Percentiles rank a stretch among this genome's conserved stretches.
phyloP scores from a whole-genome alignment of 2,113 vertebrate genomes.

The Aegotheles bennettii region DNA sequence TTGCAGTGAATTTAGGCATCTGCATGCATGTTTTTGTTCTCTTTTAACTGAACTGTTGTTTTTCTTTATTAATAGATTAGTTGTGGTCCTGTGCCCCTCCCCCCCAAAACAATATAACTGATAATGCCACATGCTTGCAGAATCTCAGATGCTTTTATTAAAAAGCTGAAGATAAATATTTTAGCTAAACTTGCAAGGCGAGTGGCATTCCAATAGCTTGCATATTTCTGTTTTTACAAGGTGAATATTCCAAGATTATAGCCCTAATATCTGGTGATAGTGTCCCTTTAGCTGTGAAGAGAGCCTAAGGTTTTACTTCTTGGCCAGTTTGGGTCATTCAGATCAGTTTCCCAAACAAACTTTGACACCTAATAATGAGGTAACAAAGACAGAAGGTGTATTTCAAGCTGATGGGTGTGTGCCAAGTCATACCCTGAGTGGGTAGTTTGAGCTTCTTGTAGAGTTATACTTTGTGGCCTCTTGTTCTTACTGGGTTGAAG shows the following conservation, averaged over 20 bases:
- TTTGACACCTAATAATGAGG: neutral
- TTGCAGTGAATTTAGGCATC: neutral
- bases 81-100: neutral
- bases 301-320: neutral
- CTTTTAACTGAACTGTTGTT: neutral
- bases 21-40: neutral
- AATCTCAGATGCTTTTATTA: neutral
- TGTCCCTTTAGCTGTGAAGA: neutral
- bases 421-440: neutral
- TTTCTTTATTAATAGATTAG: neutral
- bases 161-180: neutral
- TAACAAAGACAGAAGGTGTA: neutral
- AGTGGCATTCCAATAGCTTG: neutral
- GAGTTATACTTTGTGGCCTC: neutral
- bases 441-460: neutral
- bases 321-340: neutral
- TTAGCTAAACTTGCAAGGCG: neutral
- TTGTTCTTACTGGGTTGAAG: neutral
- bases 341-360: neutral
- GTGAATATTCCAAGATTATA: neutral
- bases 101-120: neutral
- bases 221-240: neutral
- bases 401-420: neutral
- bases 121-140: fast-evolving
- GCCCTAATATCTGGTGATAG: neutral